Evolutionary conservation across 2,888 invertebrate species (phyloP), one percentile per base, ranked within the genome.

Genomic region (Phaedon cochleariae): DNA sequence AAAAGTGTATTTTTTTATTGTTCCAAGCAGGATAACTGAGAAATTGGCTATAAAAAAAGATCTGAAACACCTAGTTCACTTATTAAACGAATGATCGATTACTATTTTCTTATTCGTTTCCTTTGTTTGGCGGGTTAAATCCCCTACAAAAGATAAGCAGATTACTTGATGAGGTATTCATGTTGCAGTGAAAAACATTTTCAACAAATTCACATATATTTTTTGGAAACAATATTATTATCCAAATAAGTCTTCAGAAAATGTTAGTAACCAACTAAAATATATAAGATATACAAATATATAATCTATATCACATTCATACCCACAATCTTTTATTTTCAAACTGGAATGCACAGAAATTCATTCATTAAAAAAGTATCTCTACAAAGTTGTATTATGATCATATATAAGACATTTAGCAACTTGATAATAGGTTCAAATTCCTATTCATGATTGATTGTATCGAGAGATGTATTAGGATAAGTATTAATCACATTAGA

Each of bases 401-500:
- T 53, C 51, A 59, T 29, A 62, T 59, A 54, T 26, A 15, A 41
- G 60, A 63, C 46, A 58, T 62, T 61, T 53, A 62, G 58, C 58
- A 58, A 55, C 62, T 57, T 58, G 53, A 57, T 37, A 52, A 60
- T 45, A 49, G 4, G 26, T 26, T 5, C 26, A 26, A 59, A 21
- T 18, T 15, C 20, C 10, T 7, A 60, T 41, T 59, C n/a, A 51
- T 62, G 59, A 46, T 49, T 67, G 67, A 68, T 69, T 69, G 69
- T 68, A 65, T 29, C 53, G 59, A 64, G 52, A 62, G 52, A 51
- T 68, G 62, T 64, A 54, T 60, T 64, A 58, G 51, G 60, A 60
- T 46, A 49, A 60, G 59, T 64, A 65, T 78, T 4, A 75, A 80
- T 77, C 77, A 78, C 79, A 80, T 76, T 80, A 81, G 81, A 84